Evolutionary conservation across 2,888 invertebrate genomes (phyloP), one percentile per base, ranked within the genome.

Genomic region (Venustoraphidia nigricollis): DNA sequence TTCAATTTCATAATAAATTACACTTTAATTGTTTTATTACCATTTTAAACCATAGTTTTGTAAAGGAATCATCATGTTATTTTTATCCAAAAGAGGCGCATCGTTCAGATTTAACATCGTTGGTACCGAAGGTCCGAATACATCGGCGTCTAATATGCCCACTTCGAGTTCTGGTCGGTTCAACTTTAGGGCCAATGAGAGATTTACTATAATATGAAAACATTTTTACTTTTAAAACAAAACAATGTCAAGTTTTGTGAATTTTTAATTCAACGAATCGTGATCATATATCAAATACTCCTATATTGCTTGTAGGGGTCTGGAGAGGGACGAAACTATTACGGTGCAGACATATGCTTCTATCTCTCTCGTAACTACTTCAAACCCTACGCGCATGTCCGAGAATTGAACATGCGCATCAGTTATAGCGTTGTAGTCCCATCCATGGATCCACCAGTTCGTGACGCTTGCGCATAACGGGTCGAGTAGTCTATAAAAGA

Each of bases 111-210:
- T 93, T 92, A 97, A 92, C 89, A 97, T 88, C 34, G 85, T 73
- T 0, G 95, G 95, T 53, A 95, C 75, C 0, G 92, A 90, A 0
- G 96, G 96, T 0, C 96, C 96, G 66, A 91, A 95, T 9, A 97
- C 84, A 66, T 96, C 96, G 0, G 91, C 89, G 70, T 96, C 96
- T 47, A 97, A 67, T 9, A 96, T 67, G 0, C 94, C 96, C 51
- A 96, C 75, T 55, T 75, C 72, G 62, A 79, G 81, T 35, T 74
- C 66, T 3, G 81, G 79, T 53, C 77, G 70, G 52, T 76, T 64
- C 44, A 71, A 64, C 62, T 83, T 83, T 64, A 92, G 68, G 6
- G 85, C 87, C 53, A 83, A 76, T 1, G 94, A 87, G 49, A 94
- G 72, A 68, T 95, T 94, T 9, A 89, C 92, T 85, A 67, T 17